Base-by-base conservation (phyloP, 2,888 invertebrate genomes). In the Apoda limacodes region DNA sequence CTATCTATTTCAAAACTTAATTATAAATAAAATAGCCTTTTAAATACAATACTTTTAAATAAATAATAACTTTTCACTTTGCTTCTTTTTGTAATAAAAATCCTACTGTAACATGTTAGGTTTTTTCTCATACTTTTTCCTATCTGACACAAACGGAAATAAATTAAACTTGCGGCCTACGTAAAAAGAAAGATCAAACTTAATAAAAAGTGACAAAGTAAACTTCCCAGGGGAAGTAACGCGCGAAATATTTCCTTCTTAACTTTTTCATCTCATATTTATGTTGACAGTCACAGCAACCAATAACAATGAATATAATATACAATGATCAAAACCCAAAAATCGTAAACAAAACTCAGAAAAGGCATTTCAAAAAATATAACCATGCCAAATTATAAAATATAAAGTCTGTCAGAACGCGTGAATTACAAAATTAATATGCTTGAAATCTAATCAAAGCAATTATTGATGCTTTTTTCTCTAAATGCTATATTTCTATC, bases 361-460 rank as follows among this genome's bases (percentile, higher is more conserved):
- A n/a, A n/a, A n/a, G n/a, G n/a, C n/a, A n/a, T n/a, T n/a, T n/a
- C n/a, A n/a, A n/a, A n/a, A n/a, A n/a, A n/a, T n/a, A n/a, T n/a
- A n/a, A n/a, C n/a, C 76, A 66, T 72, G 66, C 39, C 59, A 61
- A 80, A 76, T 78, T 63, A 60, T 49, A 65, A 76, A 63, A 69
- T 80, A 78, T 76, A 69, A 71, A 65, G 64, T 64, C 62, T 65
- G 65, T 67, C 65, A 64, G 57, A 62, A 57, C 45, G 64, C 63
- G 65, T 71, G 75, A 75, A 71, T 75, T 64, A 66, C 64, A 60
- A 60, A 65, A 75, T 76, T 80, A 78, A 76, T 75, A 76, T 71
- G 70, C 78, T 80, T 75, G 74, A 75, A 78, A 80, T 76, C 64
- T 67, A 74, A 80, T 80, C 76, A 68, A 66, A 57, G 65, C 75